phyloP scores from a whole-genome alignment of 2,113 vertebrate species.

The Scytalopus superciliaris region DNA sequence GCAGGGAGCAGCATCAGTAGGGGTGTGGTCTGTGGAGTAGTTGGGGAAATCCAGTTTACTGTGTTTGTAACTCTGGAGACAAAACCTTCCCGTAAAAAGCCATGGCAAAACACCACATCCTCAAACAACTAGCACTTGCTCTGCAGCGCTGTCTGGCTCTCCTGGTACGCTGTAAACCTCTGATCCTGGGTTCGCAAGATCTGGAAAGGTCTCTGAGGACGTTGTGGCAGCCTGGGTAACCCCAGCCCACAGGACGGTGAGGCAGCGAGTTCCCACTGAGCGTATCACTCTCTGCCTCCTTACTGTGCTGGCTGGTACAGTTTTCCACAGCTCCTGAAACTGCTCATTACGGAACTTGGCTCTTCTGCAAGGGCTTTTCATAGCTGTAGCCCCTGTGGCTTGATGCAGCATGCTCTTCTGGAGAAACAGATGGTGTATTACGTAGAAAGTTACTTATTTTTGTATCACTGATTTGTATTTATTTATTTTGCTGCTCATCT shows the following conservation, averaged over 20 bases:
- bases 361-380: slow-evolving; percentile 30
- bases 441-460: slow-evolving; percentile 53
- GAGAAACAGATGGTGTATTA: slow-evolving; percentile 58
- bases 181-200: not conserved
- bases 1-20: not conserved
- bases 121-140: not conserved
- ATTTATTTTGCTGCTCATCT: not conserved
- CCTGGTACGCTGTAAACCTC: not conserved
- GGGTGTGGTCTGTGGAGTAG: not conserved
- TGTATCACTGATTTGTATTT: slow-evolving; percentile 12
- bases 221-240: not conserved
- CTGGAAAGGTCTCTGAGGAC: not conserved
- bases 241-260: not conserved
- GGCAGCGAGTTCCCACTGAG: not conserved
- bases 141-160: not conserved
- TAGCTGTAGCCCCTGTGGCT: slow-evolving; percentile 55
- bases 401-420: slow-evolving; percentile 26
- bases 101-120: not conserved
- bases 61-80: slow-evolving; percentile 1
- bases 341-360: slow-evolving; percentile 18
- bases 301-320: not conserved
- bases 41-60: slow-evolving; percentile 21
- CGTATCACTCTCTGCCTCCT: not conserved
- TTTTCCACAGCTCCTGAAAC: not conserved
- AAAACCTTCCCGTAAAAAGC: slow-evolving; percentile 24